Percentiles rank a stretch among this genome's conserved stretches.
Evolutionary conservation across 1,140 invertebrate genomes (phyloP).

Genomic region (Diploscapter pachys): DNA sequence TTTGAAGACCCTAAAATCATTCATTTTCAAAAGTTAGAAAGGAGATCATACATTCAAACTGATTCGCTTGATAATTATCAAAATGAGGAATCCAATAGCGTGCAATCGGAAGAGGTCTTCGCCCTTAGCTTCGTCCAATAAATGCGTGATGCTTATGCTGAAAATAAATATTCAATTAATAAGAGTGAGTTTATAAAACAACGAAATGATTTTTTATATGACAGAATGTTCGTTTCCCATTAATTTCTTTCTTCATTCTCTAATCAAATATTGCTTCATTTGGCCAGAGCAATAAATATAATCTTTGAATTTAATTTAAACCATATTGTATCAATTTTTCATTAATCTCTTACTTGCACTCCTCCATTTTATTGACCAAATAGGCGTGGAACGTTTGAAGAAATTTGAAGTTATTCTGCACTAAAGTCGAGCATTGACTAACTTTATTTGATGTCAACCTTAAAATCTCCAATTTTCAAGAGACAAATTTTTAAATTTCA

Average conservation of each 20-base stretch:
- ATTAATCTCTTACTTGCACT: neutral
- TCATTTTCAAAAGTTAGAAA: neutral
- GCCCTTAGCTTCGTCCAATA: conserved; percentile 8
- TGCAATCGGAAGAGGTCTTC: conserved; percentile 29
- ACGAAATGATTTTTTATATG: too few species aligned
- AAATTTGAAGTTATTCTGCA: conserved; percentile 6
- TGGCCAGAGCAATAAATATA: too few species aligned
- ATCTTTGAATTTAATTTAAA: too few species aligned
- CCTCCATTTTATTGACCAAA: conserved; percentile 1
- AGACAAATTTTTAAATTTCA: neutral
- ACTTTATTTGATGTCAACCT: conserved; percentile 9
- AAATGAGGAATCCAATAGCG: conserved; percentile 7
- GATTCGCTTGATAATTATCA: neutral
- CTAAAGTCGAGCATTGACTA: neutral
- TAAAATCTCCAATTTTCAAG: neutral
- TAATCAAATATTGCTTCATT: too few species aligned
- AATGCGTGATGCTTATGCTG: neutral
- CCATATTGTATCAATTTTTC: too few species aligned
- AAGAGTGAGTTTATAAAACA: too few species aligned
- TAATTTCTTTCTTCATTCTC: too few species aligned
- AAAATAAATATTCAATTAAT: neutral
- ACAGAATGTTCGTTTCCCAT: too few species aligned
- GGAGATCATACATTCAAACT: conserved; percentile 7
- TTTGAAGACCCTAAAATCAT: conserved; percentile 10
- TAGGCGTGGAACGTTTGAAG: neutral